Evolutionary conservation across 2,888 invertebrate species (phyloP), one percentile per base, ranked within the genome.

Genomic region (Bruchidius siliquastri): DNA sequence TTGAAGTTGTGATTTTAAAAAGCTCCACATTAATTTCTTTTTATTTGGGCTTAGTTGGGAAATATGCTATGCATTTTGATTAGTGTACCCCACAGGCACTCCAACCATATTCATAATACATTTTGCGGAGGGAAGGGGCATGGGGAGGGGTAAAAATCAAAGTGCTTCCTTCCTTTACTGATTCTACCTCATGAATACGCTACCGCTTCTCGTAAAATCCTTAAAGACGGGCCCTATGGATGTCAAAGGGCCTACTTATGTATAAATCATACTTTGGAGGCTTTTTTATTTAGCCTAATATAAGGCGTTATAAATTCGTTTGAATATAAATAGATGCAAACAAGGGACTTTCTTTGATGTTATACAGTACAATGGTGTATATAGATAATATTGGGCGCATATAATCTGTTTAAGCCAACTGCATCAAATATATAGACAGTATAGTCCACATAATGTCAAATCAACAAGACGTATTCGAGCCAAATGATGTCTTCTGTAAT

Each of bases 61-160:
- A 81, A 81, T 83, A 84, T 82, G 83, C 84, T 84, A 85, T 86
- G 86, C 85, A 86, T 86, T 86, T 86, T 86, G 85, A 86, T 85
- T 82, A 86, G 85, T 79, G 21, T 77, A 77, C 84, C 84, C 84
- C 82, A 80, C 81, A 82, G 69, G 69, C 80, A 80, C 80, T 80
- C 82, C 84, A 85, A 85, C 85, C 85, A 85, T 85, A 85, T 86
- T 84, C 85, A 83, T 85, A 84, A 84, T 84, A 83, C 13, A 49
- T 49, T 49, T 49, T 49, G 49, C 49, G 49, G 18, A 26, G 26
- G 26, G 3, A 26, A 2, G 8, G 26, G 26, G 26, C 26, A 26
- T 4, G 18, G 49, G 49, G 49, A 49, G 82, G 85, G 84, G 85
- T 83, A 85, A 85, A 85, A 86, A 86, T 86, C 86, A 86, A 85